A percentile compares a stretch with the other conserved stretches of the same genome.
Conservation (phyloP, 2,113 vertebrate species). For the Sander lucioperca region DNA sequence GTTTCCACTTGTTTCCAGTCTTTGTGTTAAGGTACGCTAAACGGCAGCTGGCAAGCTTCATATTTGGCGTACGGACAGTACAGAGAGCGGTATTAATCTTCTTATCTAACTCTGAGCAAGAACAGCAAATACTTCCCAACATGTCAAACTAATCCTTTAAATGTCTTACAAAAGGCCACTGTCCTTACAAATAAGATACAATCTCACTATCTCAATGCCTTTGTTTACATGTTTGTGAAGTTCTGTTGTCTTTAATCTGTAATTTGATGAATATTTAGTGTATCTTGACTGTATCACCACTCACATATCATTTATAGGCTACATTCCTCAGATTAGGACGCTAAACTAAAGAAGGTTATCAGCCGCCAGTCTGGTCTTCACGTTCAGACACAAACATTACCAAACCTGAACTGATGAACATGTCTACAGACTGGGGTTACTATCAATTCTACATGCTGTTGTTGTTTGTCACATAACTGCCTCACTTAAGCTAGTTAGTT, state of each 20-base stretch:
- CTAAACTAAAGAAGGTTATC: conserved; percentile 4
- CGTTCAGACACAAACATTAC: conserved; percentile 15
- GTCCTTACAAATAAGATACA: neutral
- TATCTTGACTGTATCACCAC: neutral
- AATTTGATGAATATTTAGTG: neutral
- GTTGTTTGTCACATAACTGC: neutral
- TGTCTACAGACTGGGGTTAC: neutral
- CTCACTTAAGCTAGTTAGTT: neutral
- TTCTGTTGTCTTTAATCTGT: neutral
- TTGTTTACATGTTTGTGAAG: neutral
- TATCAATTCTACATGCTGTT: neutral
- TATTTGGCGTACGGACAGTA: no score
- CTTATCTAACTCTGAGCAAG: no score
- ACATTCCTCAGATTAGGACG: conserved; percentile 16
- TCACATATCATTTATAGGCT: neutral
- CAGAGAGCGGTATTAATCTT: no score
- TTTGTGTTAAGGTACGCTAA: neutral
- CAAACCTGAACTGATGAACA: neutral
- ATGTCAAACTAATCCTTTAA: no score
- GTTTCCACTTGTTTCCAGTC: no score
- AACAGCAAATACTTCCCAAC: no score
- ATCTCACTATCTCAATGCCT: neutral
- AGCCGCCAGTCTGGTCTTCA: neutral
- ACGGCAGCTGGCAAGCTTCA: neutral
- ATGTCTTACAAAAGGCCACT: no score